Evolutionary conservation across 2,797 vertebrate genomes (phyloP), one percentile per base, ranked within the genome.

Genomic region (Cirrhinus mrigala): DNA sequence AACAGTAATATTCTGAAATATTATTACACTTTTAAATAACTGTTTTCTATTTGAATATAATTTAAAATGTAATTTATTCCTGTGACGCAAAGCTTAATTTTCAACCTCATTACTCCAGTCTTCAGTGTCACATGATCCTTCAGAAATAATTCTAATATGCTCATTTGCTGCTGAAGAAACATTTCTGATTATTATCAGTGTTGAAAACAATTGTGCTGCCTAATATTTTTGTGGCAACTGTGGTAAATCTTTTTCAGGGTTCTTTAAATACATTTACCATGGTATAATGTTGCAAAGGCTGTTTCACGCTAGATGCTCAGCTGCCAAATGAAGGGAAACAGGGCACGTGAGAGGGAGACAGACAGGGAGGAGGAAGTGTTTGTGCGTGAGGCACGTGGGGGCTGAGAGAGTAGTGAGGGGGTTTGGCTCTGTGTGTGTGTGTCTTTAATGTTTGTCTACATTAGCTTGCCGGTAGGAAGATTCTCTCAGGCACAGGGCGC

Each of bases 351-450:
- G 68, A 52, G 79, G 81, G 83, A 87, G 71, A 83, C 44, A 48
- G 77, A 66, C 16, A 64, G 74, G 24, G 70, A 70, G 44, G 62
- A 40, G 68, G 29, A 16, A 78, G 79, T 85, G 73, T 78, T 18
- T 76, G 71, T 86, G 81, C 12, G 24, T 74, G 87, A 68, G 80
- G 58, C 93, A 92, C 91, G 87, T 91, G 89, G 90, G 71, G 81
- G 88, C 90, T 85, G 89, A 78, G 62, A 81, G 74, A 82, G 76
- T 56, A 78, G 66, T 79, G 40, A 74, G 48, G 64, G 64, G 75
- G 73, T 86, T 37, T 68, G 58, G 68, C 50, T 75, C 37, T 83
- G 44, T 82, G 54, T 82, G 54, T 22, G 52, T 20, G 56, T 60
- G 40, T 44, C 27, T 70, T 82, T 82, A 56, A 84, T 77, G 68